Evolutionary conservation across 1,140 invertebrate genomes (phyloP).

Genomic region (Protaetia brevitarsis): DNA sequence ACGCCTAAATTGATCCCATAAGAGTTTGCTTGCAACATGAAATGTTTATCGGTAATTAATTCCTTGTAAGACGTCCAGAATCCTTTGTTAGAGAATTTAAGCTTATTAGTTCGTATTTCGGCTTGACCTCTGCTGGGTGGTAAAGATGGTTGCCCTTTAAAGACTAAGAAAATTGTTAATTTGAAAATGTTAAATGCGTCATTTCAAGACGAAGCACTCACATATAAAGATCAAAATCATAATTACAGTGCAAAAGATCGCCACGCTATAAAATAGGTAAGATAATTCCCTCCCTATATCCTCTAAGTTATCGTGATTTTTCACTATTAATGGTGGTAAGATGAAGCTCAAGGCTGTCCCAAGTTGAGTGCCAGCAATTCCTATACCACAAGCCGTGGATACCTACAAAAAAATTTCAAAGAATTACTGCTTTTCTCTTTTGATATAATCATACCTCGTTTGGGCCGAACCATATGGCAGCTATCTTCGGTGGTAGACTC

Average conservation of each 20-base stretch:
- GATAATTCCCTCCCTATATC: constrained; percentile 47
- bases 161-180: too few species aligned
- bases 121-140: too few species aligned
- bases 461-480: constrained; percentile 58
- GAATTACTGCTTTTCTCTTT: neutral
- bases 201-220: too few species aligned
- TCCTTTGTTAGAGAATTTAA: too few species aligned
- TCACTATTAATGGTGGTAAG: constrained; percentile 50
- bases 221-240: constrained; percentile 18
- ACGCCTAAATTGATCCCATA: too few species aligned
- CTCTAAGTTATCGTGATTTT: constrained; percentile 47
- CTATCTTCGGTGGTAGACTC: constrained; percentile 67
- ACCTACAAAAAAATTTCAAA: constrained; percentile 40
- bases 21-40: too few species aligned
- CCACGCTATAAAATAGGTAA: neutral
- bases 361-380: constrained; percentile 76
- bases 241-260: neutral
- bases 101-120: too few species aligned
- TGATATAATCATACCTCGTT: constrained; percentile 58
- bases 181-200: too few species aligned
- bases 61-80: too few species aligned
- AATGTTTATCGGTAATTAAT: too few species aligned
- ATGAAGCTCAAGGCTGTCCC: constrained; percentile 50
- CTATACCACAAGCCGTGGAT: constrained; percentile 72
- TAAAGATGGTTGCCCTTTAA: too few species aligned